Conservation (phyloP, 1,140 invertebrate genomes). For the Drosophila simulans region DNA sequence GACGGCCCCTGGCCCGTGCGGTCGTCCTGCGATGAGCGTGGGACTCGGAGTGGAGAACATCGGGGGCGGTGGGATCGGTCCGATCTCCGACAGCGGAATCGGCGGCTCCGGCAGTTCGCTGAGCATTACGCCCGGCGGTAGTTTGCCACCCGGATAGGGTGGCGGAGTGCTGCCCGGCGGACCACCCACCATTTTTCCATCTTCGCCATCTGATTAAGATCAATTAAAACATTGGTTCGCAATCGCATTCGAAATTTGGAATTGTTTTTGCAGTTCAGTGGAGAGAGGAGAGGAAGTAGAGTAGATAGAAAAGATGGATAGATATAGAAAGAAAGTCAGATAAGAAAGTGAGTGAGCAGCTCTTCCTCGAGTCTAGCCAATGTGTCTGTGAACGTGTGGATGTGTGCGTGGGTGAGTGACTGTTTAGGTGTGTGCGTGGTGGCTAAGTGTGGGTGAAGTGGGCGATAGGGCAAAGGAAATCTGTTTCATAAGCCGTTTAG, state of each 20-base stretch:
- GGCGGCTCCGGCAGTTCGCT: slow-evolving; percentile 95
- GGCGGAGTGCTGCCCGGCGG: slow-evolving; percentile 86
- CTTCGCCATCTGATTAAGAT: slow-evolving; percentile 85
- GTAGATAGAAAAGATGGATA: slow-evolving; percentile 13
- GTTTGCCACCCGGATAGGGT: slow-evolving; percentile 83
- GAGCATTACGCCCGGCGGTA: slow-evolving; percentile 87
- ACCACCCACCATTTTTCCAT: slow-evolving; percentile 84
- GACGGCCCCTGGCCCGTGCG: slow-evolving; percentile 85
- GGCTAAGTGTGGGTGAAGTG: slow-evolving; percentile 23
- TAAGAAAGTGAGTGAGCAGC: slow-evolving; percentile 26
- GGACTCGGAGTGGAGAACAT: slow-evolving; percentile 97
- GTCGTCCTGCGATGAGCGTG: slow-evolving; percentile 87
- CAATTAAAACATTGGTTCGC: slow-evolving; percentile 23
- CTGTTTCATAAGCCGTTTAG: background rate
- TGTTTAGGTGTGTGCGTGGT: slow-evolving; percentile 29
- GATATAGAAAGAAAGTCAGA: slow-evolving; percentile 25
- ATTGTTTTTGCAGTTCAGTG: background rate
- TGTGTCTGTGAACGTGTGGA: slow-evolving; percentile 30
- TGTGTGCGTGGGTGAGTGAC: slow-evolving; percentile 37
- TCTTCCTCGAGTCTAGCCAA: slow-evolving; percentile 44
- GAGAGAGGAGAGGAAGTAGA: slow-evolving; percentile 22
- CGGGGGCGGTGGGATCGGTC: slow-evolving; percentile 96
- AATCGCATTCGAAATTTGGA: slow-evolving; percentile 5
- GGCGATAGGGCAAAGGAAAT: slow-evolving; percentile 13
- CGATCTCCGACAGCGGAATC: slow-evolving; percentile 95